Base-by-base conservation (phyloP, 2,113 vertebrate species). In the Podarcis raffonei region DNA sequence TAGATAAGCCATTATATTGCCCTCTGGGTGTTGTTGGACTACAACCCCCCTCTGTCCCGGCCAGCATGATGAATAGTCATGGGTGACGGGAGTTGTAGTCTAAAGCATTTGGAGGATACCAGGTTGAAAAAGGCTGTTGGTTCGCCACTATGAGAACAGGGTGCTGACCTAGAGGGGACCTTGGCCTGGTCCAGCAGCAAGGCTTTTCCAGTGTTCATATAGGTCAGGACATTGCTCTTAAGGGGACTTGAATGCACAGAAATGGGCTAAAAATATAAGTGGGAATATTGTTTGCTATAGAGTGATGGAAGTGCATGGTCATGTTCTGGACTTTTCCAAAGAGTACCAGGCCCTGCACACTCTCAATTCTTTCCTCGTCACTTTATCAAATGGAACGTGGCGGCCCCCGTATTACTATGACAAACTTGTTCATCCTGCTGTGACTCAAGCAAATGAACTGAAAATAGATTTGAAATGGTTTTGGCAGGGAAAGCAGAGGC, bases 361-460 rank as follows among this genome's bases (percentile, higher is more conserved):
- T 39, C 57, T 42, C 35, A 7, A 4, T 74, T 62, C 57, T 35
- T 39, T 39, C 39, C 78, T 88, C 57, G 13, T 42, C 86, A 75
- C 32, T 39, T 82, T 48, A 20, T 53, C 79, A 83, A 75, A 88
- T 88, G 35, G 71, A 80, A 30, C 1, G 22, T 27, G 80, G 39
- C 25, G 22, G 85, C 30, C 71, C n/a, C 23, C 1, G 2, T 13
- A 6, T 4, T 22, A 57, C 82, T 0, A 0, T 1, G 22, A 82
- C 71, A 84, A 89, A 85, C n/a, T 1, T 5, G 6, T 75, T 74
- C 5, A 3, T 84, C 88, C 76, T 30, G 7, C 39, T 42, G 84
- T 42, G 89, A 86, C 48, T 62, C 16, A 0, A 22, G 81, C 1
- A 82, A 91, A 80, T 75, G 20, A 32, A 86, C 48, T 59, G 91